Conservation (phyloP, 2,888 invertebrate species). For the Nasonia oneida region DNA sequence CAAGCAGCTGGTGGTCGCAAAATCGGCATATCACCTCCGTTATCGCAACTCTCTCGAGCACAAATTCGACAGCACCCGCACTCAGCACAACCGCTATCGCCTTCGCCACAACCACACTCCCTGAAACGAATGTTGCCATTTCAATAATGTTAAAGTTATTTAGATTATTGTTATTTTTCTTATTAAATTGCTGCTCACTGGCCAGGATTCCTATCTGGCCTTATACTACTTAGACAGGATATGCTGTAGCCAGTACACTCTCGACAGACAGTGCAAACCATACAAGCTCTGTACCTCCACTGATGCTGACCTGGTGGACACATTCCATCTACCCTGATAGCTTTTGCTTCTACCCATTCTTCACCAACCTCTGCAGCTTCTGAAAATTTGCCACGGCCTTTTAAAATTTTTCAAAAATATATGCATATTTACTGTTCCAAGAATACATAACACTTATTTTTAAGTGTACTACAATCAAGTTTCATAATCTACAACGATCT, state of each 20-base stretch:
- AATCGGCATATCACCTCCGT: conserved; percentile 73
- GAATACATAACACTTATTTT: background rate
- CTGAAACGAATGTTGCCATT: conserved; percentile 79
- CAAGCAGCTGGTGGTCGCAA: conserved; percentile 77
- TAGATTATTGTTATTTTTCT: background rate
- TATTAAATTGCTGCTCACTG: conserved; percentile 68
- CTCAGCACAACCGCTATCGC: conserved; percentile 94
- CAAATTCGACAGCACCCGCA: conserved; percentile 96
- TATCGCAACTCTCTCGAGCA: conserved; percentile 85
- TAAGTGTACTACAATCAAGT: background rate
- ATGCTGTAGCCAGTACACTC: conserved; percentile 97
- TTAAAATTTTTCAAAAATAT: background rate
- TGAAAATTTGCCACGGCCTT: conserved; percentile 49
- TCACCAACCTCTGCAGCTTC: conserved; percentile 79
- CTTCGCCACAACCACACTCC: conserved; percentile 96
- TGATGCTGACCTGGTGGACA: conserved; percentile 88
- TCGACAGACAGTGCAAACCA: conserved; percentile 93
- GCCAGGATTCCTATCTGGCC: conserved; percentile 85
- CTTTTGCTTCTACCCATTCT: conserved; percentile 81
- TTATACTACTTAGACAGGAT: conserved; percentile 88
- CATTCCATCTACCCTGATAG: conserved; percentile 73
- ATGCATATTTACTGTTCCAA: background rate
- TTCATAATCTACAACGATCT: background rate
- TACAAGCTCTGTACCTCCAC: conserved; percentile 91
- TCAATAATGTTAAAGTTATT: conserved; percentile 9